A percentile compares a stretch with the other conserved stretches of the same genome.
Conservation (phyloP, 2,888 invertebrate genomes). For the Nomada ruficornis region DNA sequence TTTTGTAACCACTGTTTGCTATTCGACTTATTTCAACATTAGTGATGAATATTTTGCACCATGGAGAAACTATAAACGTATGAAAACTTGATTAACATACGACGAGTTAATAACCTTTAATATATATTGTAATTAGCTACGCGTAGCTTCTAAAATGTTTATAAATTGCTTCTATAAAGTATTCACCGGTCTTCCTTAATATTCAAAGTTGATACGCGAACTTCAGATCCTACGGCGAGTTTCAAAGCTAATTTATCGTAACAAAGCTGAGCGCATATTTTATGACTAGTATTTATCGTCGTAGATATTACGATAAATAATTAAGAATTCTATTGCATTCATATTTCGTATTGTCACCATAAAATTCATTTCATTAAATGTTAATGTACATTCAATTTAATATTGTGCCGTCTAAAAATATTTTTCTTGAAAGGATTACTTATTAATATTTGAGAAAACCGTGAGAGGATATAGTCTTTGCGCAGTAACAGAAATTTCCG, state of each 20-base stretch:
- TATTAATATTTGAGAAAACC: too few species aligned
- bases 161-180: conserved; percentile 30
- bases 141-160: conserved; percentile 19
- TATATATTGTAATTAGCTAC: neutral
- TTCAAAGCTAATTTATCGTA: conserved; percentile 41
- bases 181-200: conserved; percentile 46
- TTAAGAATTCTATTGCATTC: neutral
- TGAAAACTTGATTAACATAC: conserved; percentile 1
- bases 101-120: neutral
- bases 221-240: conserved; percentile 6
- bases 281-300: conserved; percentile 38
- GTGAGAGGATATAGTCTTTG: too few species aligned
- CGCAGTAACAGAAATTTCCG: too few species aligned
- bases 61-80: too few species aligned
- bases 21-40: too few species aligned
- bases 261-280: conserved; percentile 18
- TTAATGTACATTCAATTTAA: too few species aligned
- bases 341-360: too few species aligned
- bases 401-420: too few species aligned
- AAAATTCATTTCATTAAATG: too few species aligned
- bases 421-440: too few species aligned
- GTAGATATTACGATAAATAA: conserved; percentile 31
- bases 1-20: too few species aligned
- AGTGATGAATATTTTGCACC: too few species aligned
- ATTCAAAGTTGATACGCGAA: conserved; percentile 32